Base-by-base conservation (phyloP, 2,113 vertebrate genomes). In the Sakesphorus luctuosus region DNA sequence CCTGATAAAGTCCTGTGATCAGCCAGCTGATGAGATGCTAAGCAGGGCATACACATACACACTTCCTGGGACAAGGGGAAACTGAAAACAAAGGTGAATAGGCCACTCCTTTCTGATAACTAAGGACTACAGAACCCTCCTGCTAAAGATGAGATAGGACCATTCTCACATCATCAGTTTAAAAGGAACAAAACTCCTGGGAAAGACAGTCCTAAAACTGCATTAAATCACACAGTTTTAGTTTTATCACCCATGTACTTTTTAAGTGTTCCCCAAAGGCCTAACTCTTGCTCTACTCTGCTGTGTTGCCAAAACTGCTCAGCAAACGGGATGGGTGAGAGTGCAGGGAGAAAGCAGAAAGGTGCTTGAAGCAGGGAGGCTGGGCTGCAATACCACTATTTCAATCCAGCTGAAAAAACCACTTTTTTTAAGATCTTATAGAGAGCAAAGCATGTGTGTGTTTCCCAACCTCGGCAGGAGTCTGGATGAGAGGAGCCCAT, bases 401-500 rank as follows among this genome's bases (percentile, higher is more conserved):
- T 85, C 55, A 65, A 67, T 44, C 15, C 35, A 67, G 33, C 38
- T 44, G 61, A 86, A 90, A 78, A 65, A 38, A 10, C 5, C 7
- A 18, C 7, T 65, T 13, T 53, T 65, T 74, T 12, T 46, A n/a
- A 87, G 33, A 86, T 82, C 69, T 80, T 78, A 74, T 11, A 86
- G 50, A 87, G 11, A 86, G 79, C 55, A 96, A 56, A 74, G 71
- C 76, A 35, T 78, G 29, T 71, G 76, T 63, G 49, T 63, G 44
- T 83, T 94, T 96, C 80, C 94, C 49, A 36, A 25, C 71, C 75
- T 83, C 24, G 25, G 82, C 67, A 79, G 77, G 62, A 40, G 33
- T 58, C 81, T 97, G 93, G 74, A 40, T 91, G 82, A 83, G 21
- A 89, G 78, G 11, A 94, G 17, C 13, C 76, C 47, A 26, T 88